Evolutionary conservation across 2,888 invertebrate species (phyloP).

Genomic region (Cosmia trapezina): DNA sequence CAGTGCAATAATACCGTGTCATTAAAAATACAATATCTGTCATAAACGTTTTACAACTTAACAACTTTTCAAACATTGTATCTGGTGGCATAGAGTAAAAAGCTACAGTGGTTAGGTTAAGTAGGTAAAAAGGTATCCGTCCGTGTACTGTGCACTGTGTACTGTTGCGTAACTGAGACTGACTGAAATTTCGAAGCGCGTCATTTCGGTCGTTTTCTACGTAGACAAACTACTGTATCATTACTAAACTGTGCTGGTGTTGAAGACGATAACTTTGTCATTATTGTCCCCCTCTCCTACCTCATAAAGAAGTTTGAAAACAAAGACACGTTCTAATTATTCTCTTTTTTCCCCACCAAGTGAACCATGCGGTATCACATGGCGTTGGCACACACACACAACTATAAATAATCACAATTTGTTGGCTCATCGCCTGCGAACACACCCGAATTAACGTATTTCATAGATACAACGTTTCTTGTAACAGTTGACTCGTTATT

Average conservation of each 20-base stretch:
- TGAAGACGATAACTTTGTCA: background rate
- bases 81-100: background rate
- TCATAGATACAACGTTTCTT: constrained; percentile 50
- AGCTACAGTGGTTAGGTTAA: no score
- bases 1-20: background rate
- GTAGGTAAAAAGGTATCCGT: no score
- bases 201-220: no score
- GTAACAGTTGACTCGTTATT: constrained; percentile 45
- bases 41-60: constrained; percentile 6
- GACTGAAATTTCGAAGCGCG: no score
- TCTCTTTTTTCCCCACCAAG: constrained; percentile 26
- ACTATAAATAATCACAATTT: constrained; percentile 63
- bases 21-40: background rate
- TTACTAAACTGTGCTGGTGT: background rate
- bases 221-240: no score
- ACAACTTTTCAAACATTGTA: background rate
- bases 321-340: constrained; percentile 36
- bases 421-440: constrained; percentile 63
- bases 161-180: no score
- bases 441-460: constrained; percentile 56
- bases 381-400: constrained; percentile 54
- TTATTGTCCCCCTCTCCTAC: background rate
- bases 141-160: no score
- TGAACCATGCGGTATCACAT: constrained; percentile 50
- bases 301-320: constrained; percentile 8